Evolutionary conservation across 2,888 invertebrate genomes (phyloP).

Genomic region (Drosophila suboccidentalis): DNA sequence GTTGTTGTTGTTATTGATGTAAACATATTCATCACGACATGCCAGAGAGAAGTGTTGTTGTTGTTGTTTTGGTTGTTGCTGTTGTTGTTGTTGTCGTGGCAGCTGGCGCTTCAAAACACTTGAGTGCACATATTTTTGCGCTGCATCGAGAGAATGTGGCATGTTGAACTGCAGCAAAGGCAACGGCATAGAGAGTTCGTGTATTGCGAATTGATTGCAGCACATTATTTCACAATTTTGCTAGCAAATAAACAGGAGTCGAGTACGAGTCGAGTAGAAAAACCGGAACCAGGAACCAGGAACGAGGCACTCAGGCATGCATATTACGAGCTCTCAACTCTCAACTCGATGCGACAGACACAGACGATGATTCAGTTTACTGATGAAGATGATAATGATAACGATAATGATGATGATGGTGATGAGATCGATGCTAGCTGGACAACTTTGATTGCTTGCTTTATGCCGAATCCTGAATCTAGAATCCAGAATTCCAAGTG

Average conservation of each 20-base stretch:
- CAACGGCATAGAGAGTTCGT: conserved; percentile 33
- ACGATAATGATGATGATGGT: conserved; percentile 15
- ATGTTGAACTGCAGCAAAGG: not conserved
- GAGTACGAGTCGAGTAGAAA: conserved; percentile 5
- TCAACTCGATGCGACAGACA: conserved; percentile 55
- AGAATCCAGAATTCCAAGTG: not conserved
- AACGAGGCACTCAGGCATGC: conserved; percentile 26
- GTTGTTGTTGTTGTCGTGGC: conserved; percentile 38
- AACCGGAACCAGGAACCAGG: conserved; percentile 36
- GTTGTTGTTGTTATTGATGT: conserved; percentile 74
- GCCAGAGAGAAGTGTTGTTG: conserved; percentile 36
- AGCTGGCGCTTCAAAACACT: conserved; percentile 70
- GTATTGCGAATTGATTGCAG: conserved; percentile 74
- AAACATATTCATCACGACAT: conserved; percentile 71
- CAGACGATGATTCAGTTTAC: conserved; percentile 18
- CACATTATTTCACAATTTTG: conserved; percentile 78
- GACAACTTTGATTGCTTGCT: conserved; percentile 46
- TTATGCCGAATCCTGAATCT: conserved; percentile 25
- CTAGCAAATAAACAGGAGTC: conserved; percentile 68
- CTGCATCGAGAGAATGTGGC: conserved; percentile 12
- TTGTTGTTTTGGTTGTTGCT: conserved; percentile 16
- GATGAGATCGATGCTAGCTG: conserved; percentile 26
- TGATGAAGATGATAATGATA: conserved; percentile 20
- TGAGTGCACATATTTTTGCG: conserved; percentile 66
- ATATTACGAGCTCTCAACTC: conserved; percentile 45